Conservation (phyloP, 2,113 vertebrate species). For the Micronycteris hirsuta region DNA sequence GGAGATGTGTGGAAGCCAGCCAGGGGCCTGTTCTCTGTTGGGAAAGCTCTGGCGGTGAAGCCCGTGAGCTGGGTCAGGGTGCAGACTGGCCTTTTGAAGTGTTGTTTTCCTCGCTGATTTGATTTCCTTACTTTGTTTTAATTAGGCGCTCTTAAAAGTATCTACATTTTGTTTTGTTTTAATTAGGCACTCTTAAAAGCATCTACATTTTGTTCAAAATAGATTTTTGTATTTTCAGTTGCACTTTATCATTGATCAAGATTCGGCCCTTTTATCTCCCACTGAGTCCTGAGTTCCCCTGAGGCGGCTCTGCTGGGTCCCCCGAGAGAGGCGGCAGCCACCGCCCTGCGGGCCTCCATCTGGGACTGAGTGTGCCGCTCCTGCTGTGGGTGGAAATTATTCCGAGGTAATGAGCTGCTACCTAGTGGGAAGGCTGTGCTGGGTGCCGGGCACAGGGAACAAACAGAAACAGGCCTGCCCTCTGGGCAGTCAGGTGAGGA, state of each 20-base stretch:
- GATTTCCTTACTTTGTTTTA: not conserved
- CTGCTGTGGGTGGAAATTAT: not conserved
- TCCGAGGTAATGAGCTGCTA: not conserved
- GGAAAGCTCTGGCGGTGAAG: not conserved
- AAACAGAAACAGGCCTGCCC: not conserved
- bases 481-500: not conserved
- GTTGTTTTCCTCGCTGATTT: not conserved
- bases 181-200: not conserved
- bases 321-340: not conserved
- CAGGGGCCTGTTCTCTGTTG: not conserved
- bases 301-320: not conserved
- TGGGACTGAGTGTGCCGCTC: not conserved
- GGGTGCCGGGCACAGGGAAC: not conserved
- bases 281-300: not conserved
- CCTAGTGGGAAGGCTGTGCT: not conserved
- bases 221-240: not conserved
- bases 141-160: not conserved
- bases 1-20: not conserved
- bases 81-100: not conserved
- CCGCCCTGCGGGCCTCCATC: rapidly evolving
- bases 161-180: not conserved
- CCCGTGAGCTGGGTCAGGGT: not conserved
- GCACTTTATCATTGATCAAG: not conserved
- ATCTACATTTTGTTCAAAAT: not conserved
- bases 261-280: not conserved